phyloP scores from a whole-genome alignment of 2,113 vertebrate genomes.

The Poeciliopsis retropinna region DNA sequence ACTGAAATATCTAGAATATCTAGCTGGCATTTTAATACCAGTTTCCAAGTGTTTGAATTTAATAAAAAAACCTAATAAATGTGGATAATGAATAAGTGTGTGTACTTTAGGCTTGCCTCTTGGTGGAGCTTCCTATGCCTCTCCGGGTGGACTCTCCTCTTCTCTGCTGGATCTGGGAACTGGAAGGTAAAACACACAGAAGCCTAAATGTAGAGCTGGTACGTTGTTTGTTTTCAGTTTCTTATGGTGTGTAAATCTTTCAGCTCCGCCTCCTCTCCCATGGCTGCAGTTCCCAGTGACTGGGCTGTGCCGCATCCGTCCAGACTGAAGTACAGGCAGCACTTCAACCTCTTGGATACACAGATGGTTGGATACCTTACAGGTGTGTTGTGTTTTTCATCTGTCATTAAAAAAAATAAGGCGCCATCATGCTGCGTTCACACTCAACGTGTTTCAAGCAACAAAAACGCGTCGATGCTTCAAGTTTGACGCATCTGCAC shows the following conservation, averaged over 20 bases:
- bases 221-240: not conserved
- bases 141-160: constrained; percentile 63
- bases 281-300: constrained; percentile 80
- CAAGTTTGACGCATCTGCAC: no score
- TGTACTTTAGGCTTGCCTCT: constrained; percentile 60
- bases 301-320: constrained; percentile 95
- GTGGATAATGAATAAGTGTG: constrained; percentile 4
- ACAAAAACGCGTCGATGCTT: no score
- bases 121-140: constrained; percentile 58
- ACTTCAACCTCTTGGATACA: constrained; percentile 96
- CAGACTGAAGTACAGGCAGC: constrained; percentile 95
- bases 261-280: constrained; percentile 90
- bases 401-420: constrained; percentile 36
- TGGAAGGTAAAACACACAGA: constrained; percentile 84
- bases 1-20: constrained; percentile 3
- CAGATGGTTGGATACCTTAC: constrained; percentile 93
- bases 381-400: constrained; percentile 76
- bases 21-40: not conserved
- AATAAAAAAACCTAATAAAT: not conserved
- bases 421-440: constrained; percentile 1
- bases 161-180: constrained; percentile 90
- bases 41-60: not conserved
- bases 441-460: no score
- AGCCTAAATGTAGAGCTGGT: not conserved
- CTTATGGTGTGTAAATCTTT: constrained; percentile 40